Evolutionary conservation across 2,888 invertebrate species (phyloP).

Genomic region (Cyclophora punctaria): DNA sequence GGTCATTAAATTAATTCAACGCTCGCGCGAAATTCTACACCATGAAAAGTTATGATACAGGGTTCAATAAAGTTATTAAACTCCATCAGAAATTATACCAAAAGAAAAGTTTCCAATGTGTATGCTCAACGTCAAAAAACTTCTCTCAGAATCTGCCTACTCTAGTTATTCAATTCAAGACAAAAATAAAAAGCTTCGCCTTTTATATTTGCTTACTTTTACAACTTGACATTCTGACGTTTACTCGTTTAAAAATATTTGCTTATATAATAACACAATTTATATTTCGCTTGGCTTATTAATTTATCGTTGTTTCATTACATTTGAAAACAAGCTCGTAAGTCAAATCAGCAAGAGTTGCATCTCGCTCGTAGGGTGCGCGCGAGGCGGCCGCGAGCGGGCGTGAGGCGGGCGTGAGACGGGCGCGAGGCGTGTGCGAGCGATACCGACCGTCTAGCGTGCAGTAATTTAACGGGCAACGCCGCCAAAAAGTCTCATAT

Average conservation of each 20-base stretch:
- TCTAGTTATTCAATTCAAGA: neutral
- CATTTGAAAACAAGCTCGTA: conserved; percentile 4
- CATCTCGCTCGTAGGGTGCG: conserved; percentile 13
- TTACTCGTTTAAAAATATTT: too few species aligned
- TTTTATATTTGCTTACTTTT: too few species aligned
- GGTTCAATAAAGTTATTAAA: neutral
- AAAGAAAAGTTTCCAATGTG: too few species aligned
- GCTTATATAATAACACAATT: too few species aligned
- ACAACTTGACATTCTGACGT: too few species aligned
- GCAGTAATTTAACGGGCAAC: conserved; percentile 35
- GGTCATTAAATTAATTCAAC: conserved; percentile 4
- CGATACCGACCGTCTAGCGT: conserved; percentile 13
- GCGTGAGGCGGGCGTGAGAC: too few species aligned
- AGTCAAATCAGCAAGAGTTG: conserved; percentile 16
- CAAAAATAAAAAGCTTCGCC: too few species aligned
- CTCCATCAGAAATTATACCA: too few species aligned
- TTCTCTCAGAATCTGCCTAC: neutral
- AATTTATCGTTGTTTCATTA: conserved; percentile 1
- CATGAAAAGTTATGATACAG: neutral
- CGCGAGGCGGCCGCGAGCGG: too few species aligned
- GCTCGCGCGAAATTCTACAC: neutral
- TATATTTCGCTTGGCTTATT: neutral
- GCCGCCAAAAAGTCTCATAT: conserved; percentile 47
- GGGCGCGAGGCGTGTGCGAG: conserved; percentile 2
- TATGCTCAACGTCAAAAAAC: neutral